Evolutionary conservation across 2,888 invertebrate species (phyloP).

Genomic region (Conops quadrifasciatus): DNA sequence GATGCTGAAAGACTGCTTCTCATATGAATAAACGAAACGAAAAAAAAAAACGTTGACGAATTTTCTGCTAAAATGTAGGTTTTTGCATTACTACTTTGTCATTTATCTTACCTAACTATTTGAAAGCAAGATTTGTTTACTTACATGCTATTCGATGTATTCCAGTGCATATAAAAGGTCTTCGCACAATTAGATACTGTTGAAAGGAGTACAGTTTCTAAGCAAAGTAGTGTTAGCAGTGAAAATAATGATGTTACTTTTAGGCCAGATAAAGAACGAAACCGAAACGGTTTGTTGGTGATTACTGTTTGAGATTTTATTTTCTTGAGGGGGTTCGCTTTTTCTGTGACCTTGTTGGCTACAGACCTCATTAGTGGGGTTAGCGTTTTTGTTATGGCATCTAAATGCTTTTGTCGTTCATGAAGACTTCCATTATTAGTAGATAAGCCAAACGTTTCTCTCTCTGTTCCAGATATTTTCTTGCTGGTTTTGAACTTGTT

Average conservation of each 20-base stretch:
- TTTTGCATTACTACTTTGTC: too few species aligned
- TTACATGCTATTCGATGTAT: conserved; percentile 84
- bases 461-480: too few species aligned
- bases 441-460: neutral
- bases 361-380: conserved; percentile 13
- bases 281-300: conserved; percentile 33
- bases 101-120: too few species aligned
- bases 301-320: conserved; percentile 10
- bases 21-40: too few species aligned
- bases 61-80: too few species aligned
- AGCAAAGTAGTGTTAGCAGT: conserved; percentile 68
- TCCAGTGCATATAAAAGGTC: conserved; percentile 89
- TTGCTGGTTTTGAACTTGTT: too few species aligned
- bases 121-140: too few species aligned
- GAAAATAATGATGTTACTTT: conserved; percentile 68
- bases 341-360: conserved; percentile 4
- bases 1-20: too few species aligned
- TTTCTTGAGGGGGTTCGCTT: neutral
- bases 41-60: too few species aligned
- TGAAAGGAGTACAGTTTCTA: conserved; percentile 69
- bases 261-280: conserved; percentile 59
- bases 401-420: neutral
- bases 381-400: conserved; percentile 10
- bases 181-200: conserved; percentile 78
- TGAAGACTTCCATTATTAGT: neutral